Conservation (phyloP, 2,888 invertebrate species). For the Ochropleura leucogaster region DNA sequence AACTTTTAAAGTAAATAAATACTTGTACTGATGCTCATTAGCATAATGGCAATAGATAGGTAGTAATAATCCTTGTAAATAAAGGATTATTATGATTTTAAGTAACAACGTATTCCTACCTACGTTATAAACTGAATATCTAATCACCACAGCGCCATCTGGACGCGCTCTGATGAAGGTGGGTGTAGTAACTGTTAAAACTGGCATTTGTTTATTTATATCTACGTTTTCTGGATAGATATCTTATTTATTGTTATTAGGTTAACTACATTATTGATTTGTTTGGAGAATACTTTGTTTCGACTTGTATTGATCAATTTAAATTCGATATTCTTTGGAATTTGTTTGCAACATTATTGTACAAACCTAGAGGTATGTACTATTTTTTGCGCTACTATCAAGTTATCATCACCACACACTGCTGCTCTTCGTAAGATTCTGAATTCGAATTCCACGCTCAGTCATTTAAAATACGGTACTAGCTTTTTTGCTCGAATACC, state of each 20-base stretch:
- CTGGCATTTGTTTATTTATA: constrained; percentile 27
- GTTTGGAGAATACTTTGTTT: constrained; percentile 16
- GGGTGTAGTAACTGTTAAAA: constrained; percentile 37
- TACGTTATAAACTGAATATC: constrained; percentile 32
- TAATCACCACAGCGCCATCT: constrained; percentile 57
- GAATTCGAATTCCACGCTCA: background rate
- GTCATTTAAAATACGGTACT: background rate
- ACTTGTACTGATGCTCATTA: constrained; percentile 1
- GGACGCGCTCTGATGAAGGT: constrained; percentile 34
- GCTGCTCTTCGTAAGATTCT: background rate
- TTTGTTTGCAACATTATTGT: constrained; percentile 8
- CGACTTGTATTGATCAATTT: background rate
- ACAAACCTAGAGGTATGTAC: too few relatives aligned
- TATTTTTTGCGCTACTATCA: background rate
- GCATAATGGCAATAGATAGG: background rate
- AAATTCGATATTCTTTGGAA: background rate
- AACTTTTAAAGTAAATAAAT: background rate
- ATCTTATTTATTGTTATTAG: constrained; percentile 32
- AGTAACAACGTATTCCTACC: constrained; percentile 15
- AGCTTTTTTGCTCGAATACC: background rate
- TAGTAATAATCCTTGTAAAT: constrained; percentile 22
- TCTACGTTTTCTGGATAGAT: constrained; percentile 1
- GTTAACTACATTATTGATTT: constrained; percentile 19
- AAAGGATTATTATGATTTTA: constrained; percentile 17
- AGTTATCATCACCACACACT: background rate